Conservation (phyloP, 2,888 invertebrate genomes). For the Neuroscelio doddi region DNA sequence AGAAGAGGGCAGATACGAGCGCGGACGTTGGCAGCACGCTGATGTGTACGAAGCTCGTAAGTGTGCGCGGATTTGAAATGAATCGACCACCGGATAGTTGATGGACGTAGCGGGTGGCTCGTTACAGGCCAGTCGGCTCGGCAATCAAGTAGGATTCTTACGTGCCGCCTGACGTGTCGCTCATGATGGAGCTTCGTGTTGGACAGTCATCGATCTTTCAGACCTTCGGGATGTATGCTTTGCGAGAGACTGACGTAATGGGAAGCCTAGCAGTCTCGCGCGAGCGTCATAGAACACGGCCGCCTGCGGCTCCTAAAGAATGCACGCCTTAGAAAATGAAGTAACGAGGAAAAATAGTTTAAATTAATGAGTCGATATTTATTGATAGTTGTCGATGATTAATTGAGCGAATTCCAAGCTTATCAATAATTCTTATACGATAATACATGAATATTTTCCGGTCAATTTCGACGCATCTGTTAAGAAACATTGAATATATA, state of each 20-base stretch:
- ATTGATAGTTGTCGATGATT: no score
- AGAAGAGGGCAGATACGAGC: slow-evolving; percentile 23
- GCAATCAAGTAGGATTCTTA: slow-evolving; percentile 69
- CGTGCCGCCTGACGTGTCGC: slow-evolving; percentile 67
- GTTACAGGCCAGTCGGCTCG: slow-evolving; percentile 59
- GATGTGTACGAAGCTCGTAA: slow-evolving; percentile 39
- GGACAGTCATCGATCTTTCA: slow-evolving; percentile 65
- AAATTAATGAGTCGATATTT: neutral
- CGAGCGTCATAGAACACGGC: slow-evolving; percentile 31
- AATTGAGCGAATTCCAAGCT: no score
- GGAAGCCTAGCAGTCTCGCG: slow-evolving; percentile 27
- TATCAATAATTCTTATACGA: no score
- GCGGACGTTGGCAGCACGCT: no score
- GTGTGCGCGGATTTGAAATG: slow-evolving; percentile 31
- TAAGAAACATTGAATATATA: no score
- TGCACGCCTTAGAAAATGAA: slow-evolving; percentile 57
- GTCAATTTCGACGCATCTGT: no score
- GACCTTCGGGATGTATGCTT: slow-evolving; percentile 59
- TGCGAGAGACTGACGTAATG: slow-evolving; percentile 51
- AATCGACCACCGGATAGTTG: slow-evolving; percentile 52
- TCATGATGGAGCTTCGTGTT: slow-evolving; percentile 67
- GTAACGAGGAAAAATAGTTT: slow-evolving; percentile 59
- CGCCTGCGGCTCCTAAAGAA: slow-evolving; percentile 41
- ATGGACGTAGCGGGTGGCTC: slow-evolving; percentile 71
- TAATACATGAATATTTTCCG: no score